Conservation (phyloP, 2,797 vertebrate species). For the Enteromius thamalakanensis region DNA sequence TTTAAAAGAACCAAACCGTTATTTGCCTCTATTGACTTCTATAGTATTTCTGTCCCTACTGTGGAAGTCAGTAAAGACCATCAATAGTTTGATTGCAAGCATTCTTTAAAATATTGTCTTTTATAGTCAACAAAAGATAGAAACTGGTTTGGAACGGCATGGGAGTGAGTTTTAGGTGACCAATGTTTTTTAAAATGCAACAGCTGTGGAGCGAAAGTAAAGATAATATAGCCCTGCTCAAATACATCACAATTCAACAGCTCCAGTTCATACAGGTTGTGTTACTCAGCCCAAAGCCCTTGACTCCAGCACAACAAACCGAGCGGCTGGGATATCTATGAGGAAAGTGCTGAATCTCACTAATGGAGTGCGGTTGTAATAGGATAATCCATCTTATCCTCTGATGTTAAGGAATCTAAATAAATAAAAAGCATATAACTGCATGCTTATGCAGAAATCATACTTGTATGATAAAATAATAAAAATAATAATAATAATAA, state of each 20-base stretch:
- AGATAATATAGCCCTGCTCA: not conserved
- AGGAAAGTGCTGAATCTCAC: slow-evolving; percentile 53
- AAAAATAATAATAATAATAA: not conserved
- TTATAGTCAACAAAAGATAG: too few species aligned
- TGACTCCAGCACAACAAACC: slow-evolving; percentile 29
- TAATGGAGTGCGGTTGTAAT: slow-evolving; percentile 50
- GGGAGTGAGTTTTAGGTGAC: not conserved
- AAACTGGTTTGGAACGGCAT: too few species aligned
- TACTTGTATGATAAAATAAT: too few species aligned
- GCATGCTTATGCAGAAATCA: slow-evolving; percentile 16
- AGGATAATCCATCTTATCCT: slow-evolving; percentile 56
- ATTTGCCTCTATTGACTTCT: too few species aligned
- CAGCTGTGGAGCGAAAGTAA: not conserved
- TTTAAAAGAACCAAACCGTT: too few species aligned
- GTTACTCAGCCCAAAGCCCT: slow-evolving; percentile 1
- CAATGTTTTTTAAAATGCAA: not conserved
- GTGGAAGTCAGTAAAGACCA: too few species aligned
- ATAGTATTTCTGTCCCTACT: too few species aligned
- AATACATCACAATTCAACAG: not conserved
- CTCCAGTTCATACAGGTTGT: slow-evolving; percentile 3
- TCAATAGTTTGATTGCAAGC: too few species aligned
- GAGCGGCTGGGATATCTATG: slow-evolving; percentile 44
- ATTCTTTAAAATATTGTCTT: too few species aligned
- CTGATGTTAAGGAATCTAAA: slow-evolving; percentile 29
- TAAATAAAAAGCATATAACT: slow-evolving; percentile 17